phyloP scores from a whole-genome alignment of 2,797 vertebrate species.

The Capromys pilorides region DNA sequence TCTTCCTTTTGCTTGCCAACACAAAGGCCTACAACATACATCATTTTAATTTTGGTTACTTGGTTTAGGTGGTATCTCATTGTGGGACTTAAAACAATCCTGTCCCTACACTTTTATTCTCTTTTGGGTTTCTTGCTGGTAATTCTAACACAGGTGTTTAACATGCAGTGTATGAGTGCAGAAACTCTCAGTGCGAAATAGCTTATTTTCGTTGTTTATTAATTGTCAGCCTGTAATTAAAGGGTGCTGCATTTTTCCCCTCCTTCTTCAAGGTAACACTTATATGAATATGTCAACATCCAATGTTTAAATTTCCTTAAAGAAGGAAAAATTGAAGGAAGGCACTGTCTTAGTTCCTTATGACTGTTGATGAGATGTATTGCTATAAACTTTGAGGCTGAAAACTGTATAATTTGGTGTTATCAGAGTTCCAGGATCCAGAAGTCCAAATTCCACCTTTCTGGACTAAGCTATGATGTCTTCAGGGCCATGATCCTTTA shows the following conservation, averaged over 20 bases:
- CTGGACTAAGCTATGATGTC: not conserved
- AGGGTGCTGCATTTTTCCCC: not conserved
- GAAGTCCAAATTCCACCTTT: not conserved
- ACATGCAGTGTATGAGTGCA: not conserved
- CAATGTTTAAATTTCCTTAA: conserved; percentile 47
- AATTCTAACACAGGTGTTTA: conserved; percentile 20
- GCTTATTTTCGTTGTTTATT: not conserved
- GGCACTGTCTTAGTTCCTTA: not conserved
- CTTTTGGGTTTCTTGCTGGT: not conserved
- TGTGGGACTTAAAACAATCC: not conserved
- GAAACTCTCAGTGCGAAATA: not conserved
- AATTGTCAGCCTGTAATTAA: not conserved
- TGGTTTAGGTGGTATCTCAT: not conserved
- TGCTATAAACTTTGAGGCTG: not conserved
- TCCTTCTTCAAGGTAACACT: conserved; percentile 24
- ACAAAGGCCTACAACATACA: not conserved
- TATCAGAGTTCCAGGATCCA: not conserved
- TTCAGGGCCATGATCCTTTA: not conserved
- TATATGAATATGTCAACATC: not conserved
- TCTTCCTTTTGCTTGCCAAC: not conserved
- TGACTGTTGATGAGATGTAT: not conserved
- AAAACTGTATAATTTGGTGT: not conserved
- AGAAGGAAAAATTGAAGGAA: not conserved
- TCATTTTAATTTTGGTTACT: conserved; percentile 6
- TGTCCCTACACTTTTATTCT: not conserved